Percentiles rank a stretch among this genome's conserved stretches.
Conservation (phyloP, 2,797 vertebrate species). For the Acanthiza pusilla region DNA sequence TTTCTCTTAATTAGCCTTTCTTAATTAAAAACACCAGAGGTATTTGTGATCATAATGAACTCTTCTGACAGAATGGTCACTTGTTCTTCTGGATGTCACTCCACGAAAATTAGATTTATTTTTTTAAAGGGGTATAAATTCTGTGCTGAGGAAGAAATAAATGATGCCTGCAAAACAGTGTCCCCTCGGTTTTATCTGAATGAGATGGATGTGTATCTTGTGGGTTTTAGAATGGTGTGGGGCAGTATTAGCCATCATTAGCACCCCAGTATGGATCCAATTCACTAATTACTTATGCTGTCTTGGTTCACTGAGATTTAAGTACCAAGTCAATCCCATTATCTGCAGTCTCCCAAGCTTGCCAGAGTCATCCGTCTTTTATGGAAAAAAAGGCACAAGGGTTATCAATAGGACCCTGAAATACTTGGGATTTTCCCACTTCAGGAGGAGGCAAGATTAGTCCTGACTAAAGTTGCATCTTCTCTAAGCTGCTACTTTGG, state of each 20-base stretch:
- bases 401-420: constrained; percentile 85
- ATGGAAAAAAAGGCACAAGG: constrained; percentile 79
- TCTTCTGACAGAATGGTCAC: constrained; percentile 86
- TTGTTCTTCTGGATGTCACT: constrained; percentile 83
- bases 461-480: constrained; percentile 71
- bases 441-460: constrained; percentile 77
- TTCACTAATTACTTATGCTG: constrained; percentile 96
- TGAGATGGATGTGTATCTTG: constrained; percentile 78
- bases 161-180: constrained; percentile 57
- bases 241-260: constrained; percentile 92
- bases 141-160: constrained; percentile 72
- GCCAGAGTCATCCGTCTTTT: constrained; percentile 82
- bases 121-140: constrained; percentile 63
- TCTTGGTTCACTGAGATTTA: constrained; percentile 95
- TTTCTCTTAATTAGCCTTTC: constrained; percentile 93
- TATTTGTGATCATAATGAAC: constrained; percentile 93
- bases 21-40: constrained; percentile 94
- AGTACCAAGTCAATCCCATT: constrained; percentile 95
- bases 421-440: constrained; percentile 79
- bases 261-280: constrained; percentile 90
- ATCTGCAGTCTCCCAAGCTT: constrained; percentile 90
- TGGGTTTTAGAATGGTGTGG: constrained; percentile 77
- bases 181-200: constrained; percentile 76
- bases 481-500: constrained; percentile 73
- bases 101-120: constrained; percentile 85